Conservation (phyloP, 2,113 vertebrate species). For the Zosterops borbonicus region DNA sequence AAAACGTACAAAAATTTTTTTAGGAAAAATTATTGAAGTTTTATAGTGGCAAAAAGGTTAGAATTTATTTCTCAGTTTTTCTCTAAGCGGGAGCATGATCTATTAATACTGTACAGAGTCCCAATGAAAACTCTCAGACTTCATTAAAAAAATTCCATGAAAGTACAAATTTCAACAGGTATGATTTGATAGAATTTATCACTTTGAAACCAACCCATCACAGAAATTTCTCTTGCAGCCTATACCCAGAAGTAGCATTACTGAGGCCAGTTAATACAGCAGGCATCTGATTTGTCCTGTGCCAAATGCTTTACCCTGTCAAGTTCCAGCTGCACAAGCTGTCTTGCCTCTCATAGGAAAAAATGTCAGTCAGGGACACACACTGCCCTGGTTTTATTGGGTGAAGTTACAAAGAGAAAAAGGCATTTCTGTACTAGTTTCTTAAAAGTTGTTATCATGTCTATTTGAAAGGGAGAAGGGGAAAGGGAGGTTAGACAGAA, state of each 20-base stretch:
- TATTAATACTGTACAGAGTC: not conserved
- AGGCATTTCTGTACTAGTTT: not conserved
- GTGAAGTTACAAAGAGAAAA: not conserved
- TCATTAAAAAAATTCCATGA: not conserved
- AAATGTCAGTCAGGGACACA: not conserved
- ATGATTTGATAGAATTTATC: not conserved
- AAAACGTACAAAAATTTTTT: not conserved
- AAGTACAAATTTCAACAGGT: not conserved
- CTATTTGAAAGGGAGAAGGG: not conserved
- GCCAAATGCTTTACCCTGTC: not conserved
- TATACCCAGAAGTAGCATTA: not conserved
- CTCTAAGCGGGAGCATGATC: not conserved
- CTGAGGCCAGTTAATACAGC: fast-evolving
- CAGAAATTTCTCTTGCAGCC: not conserved
- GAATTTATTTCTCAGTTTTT: not conserved
- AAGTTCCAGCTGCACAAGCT: not conserved
- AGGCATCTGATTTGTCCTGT: not conserved
- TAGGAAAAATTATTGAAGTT: not conserved
- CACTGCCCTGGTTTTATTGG: not conserved
- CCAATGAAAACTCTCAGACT: not conserved
- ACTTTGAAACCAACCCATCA: not conserved
- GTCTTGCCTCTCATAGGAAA: not conserved
- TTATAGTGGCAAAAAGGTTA: not conserved
- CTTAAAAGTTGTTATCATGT: not conserved
- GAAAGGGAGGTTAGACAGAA: not conserved